Evolutionary conservation across 2,113 vertebrate genomes (phyloP).

Genomic region (Leucopternis melanops): DNA sequence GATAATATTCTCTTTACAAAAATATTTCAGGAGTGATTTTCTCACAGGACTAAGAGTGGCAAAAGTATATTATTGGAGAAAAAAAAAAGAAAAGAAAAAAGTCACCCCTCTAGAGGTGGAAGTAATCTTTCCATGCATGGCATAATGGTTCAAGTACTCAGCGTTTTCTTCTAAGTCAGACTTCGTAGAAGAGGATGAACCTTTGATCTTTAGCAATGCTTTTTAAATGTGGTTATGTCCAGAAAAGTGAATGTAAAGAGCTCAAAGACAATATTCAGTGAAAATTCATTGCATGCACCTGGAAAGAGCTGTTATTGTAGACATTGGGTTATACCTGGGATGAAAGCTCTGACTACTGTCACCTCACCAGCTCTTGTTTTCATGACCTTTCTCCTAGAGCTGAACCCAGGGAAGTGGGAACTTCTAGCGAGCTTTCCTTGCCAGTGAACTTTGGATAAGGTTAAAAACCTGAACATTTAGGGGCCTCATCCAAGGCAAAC

Average conservation of each 20-base stretch:
- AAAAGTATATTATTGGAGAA: background rate
- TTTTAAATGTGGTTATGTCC: slow-evolving; percentile 72
- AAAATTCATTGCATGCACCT: background rate
- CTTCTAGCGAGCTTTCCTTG: background rate
- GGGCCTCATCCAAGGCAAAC: background rate
- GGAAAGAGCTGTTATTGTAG: background rate
- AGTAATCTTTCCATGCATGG: background rate
- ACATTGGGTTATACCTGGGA: background rate
- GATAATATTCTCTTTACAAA: background rate
- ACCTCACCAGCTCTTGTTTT: background rate
- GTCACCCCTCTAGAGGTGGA: background rate
- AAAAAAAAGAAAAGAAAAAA: background rate
- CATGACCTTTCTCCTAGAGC: background rate
- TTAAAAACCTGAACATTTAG: background rate
- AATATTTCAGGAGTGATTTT: background rate
- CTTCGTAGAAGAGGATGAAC: slow-evolving; percentile 62
- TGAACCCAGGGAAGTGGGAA: background rate
- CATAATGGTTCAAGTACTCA: background rate
- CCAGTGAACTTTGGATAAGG: background rate
- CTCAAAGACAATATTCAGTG: slow-evolving; percentile 14
- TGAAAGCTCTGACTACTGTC: background rate
- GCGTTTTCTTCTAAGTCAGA: slow-evolving; percentile 15
- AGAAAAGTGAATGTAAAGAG: slow-evolving; percentile 48
- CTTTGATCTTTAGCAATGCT: slow-evolving; percentile 66
- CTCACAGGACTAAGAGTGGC: background rate